Evolutionary conservation across 2,888 invertebrate genomes (phyloP).

Genomic region (Chymomyza caudatula): DNA sequence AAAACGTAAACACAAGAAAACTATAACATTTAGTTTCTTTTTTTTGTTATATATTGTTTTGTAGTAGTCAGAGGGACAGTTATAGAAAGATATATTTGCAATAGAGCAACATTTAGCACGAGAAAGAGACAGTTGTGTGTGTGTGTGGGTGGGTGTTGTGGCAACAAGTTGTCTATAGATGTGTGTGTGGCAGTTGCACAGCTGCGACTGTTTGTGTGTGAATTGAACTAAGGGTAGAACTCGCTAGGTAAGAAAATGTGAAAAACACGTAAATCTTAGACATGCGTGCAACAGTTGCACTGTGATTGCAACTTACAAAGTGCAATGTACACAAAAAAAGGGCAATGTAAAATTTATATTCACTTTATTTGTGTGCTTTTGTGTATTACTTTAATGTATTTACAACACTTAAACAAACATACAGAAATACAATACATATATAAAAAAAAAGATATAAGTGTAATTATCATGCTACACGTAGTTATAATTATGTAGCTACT

Average conservation of each 20-base stretch:
- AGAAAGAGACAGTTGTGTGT: conserved; percentile 40
- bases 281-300: no score
- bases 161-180: not conserved
- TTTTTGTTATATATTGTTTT: not conserved
- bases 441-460: not conserved
- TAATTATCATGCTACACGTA: not conserved
- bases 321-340: no score
- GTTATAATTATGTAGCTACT: not conserved
- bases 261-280: no score
- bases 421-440: conserved; percentile 17
- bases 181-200: conserved; percentile 34
- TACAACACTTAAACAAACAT: conserved; percentile 58
- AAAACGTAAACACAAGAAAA: conserved; percentile 4
- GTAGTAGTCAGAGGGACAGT: not conserved
- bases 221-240: conserved; percentile 1
- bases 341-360: not conserved
- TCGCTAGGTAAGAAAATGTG: conserved; percentile 5
- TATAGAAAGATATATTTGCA: not conserved
- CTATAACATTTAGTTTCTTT: conserved; percentile 18
- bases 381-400: conserved; percentile 24
- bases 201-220: conserved; percentile 13
- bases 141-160: conserved; percentile 9
- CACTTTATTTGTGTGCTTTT: not conserved
- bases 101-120: conserved; percentile 6
- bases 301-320: no score